Evolutionary conservation across 37 sponge, comb jelly and placozoan genomes (phyloP).

Genomic region (Axinella damicornis): DNA sequence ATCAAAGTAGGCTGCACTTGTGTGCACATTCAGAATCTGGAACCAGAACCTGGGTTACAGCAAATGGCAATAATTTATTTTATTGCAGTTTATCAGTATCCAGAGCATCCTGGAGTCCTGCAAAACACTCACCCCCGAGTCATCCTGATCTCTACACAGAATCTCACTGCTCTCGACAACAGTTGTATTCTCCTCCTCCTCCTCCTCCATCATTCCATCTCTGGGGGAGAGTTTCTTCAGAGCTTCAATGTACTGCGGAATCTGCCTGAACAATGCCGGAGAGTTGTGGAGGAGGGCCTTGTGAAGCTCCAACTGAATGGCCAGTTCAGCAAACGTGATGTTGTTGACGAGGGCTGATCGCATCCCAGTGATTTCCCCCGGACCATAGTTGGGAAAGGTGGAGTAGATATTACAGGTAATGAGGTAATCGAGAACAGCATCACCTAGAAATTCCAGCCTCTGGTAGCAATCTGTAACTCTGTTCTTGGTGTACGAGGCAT

Average conservation of each 20-base stretch:
- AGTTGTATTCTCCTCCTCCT: slow-evolving; percentile 8
- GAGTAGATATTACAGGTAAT: slow-evolving; percentile 82
- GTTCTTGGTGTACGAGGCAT: slow-evolving; percentile 90
- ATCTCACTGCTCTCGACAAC: too few species aligned
- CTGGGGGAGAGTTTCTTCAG: not conserved
- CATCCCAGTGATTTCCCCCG: slow-evolving; percentile 87
- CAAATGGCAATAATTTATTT: too few species aligned
- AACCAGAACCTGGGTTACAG: too few species aligned
- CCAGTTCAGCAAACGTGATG: slow-evolving; percentile 77
- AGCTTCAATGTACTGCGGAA: slow-evolving; percentile 19
- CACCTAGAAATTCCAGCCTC: slow-evolving; percentile 97
- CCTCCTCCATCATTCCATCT: not conserved
- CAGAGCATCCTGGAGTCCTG: too few species aligned
- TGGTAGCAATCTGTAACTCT: slow-evolving; percentile 93
- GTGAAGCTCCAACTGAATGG: slow-evolving; percentile 57
- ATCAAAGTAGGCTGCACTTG: too few species aligned
- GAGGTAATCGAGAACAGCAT: slow-evolving; percentile 96
- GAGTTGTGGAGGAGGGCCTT: slow-evolving; percentile 62
- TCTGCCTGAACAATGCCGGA: slow-evolving; percentile 54
- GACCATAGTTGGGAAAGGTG: slow-evolving; percentile 58
- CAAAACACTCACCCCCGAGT: too few species aligned
- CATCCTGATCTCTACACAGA: too few species aligned
- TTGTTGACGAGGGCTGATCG: slow-evolving; percentile 95
- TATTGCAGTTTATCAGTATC: too few species aligned
- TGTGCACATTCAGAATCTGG: too few species aligned